Conservation (phyloP, 92 coral and sea anemone genomes). For the Epizoanthus stellaris region DNA sequence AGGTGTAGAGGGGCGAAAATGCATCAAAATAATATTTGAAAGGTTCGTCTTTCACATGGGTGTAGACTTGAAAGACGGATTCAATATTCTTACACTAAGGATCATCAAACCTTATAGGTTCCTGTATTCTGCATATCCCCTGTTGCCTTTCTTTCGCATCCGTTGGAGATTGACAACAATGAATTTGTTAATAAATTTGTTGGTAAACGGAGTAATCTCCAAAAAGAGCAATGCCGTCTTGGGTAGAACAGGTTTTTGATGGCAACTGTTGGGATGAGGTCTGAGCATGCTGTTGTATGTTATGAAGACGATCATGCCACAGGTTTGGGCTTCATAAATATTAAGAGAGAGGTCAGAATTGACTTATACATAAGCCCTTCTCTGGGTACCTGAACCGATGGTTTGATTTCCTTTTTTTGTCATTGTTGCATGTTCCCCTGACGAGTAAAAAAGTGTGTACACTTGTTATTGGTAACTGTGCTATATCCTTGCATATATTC, state of each 20-base stretch:
- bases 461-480: no score
- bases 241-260: neutral
- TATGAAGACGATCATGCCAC: constrained; percentile 24
- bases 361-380: neutral
- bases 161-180: no score
- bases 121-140: no score
- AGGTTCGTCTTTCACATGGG: constrained; percentile 10
- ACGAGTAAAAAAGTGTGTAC: no score
- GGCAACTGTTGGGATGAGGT: neutral
- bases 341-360: constrained; percentile 16
- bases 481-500: no score
- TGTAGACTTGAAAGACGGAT: constrained; percentile 27
- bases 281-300: neutral
- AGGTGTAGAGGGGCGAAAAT: constrained; percentile 13
- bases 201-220: no score
- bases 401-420: constrained; percentile 1
- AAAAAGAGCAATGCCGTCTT: neutral
- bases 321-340: neutral
- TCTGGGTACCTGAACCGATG: constrained; percentile 13
- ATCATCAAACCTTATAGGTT: no score
- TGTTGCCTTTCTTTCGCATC: no score
- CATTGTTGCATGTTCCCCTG: no score
- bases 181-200: no score
- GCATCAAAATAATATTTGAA: constrained; percentile 17
- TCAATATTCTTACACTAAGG: constrained; percentile 2